Base-by-base conservation (phyloP, 2,113 vertebrate species). In the Cichladusa arquata region DNA sequence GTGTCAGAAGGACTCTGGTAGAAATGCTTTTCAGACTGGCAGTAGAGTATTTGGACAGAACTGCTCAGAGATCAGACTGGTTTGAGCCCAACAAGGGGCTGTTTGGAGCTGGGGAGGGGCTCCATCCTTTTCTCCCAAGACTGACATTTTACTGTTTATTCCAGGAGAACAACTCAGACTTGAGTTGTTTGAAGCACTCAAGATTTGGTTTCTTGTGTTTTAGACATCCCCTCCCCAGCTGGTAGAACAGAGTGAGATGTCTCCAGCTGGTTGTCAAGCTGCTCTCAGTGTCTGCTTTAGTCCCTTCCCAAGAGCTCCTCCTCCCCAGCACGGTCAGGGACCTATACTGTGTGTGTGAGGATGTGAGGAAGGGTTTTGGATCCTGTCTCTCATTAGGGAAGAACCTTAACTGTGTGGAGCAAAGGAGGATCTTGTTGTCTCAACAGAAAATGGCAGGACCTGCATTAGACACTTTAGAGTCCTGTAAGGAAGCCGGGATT, bases 301-400 rank as follows among this genome's bases (percentile, higher is more conserved):
- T 65, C 14, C 19, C 17, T 34, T 56, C 11, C 45, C 44, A 11
- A 1, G 13, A 69, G 6, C 54, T 91, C 71, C 53, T 71, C 29
- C 28, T 45, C 20, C n/a, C 44, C 38, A 66, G 0, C 34, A 9
- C 0, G 1, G 29, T 42, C 16, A 44, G 54, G 53, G 25, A 67
- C 64, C 57, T 42, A 17, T 81, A 17, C 26, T 47, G 5, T 34
- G 23, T n/a, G 31, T 93, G 24, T 88, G 82, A 77, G 19, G 47
- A 26, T 34, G 31, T n/a, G 42, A 60, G 44, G 51, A 90, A 33
- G 36, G 47, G 2, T 28, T 85, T 53, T 76, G 71, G 31, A 36
- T 56, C 11, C 76, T 61, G 28, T 48, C 36, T 86, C 23, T 77
- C 20, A 3, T 11, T 34, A 12, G 25, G 28, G 26, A 76, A 67